These are phyloP conservation scores for Brachionus rubens DNA, from an alignment of 1,140 invertebrate genomes.

Conservation along the genomic window DNA sequence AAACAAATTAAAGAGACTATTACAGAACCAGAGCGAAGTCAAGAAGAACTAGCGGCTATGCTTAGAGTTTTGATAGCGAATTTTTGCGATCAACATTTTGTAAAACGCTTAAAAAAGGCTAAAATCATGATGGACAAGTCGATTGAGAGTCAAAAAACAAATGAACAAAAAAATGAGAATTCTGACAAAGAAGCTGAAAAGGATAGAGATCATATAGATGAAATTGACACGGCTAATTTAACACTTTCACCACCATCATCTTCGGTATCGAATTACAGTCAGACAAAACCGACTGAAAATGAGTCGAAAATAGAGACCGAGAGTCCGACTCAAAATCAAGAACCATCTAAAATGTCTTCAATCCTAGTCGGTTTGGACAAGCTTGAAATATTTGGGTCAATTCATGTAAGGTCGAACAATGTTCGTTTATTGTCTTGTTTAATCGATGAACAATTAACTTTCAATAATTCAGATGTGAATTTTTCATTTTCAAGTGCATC, in stretches of 20 bases:
- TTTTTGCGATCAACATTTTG: slow-evolving; percentile 39
- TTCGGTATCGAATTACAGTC: neutral
- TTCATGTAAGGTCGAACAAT: slow-evolving; percentile 45
- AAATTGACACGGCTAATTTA: slow-evolving; percentile 17
- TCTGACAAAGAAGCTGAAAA: neutral
- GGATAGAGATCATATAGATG: slow-evolving; percentile 18
- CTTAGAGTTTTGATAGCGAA: slow-evolving; percentile 35
- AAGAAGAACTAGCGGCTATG: slow-evolving; percentile 36
- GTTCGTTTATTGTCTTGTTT: slow-evolving; percentile 37
- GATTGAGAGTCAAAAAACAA: neutral
- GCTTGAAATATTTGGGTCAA: slow-evolving; percentile 44
- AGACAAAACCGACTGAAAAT: neutral
- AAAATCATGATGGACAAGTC: slow-evolving; percentile 4
- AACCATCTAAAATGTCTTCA: neutral
- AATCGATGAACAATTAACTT: slow-evolving; percentile 6
- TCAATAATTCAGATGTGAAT: slow-evolving; percentile 12
- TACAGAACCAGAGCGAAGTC: neutral
- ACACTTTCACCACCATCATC: slow-evolving; percentile 18
- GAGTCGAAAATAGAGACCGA: neutral
- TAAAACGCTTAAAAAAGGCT: slow-evolving; percentile 31
- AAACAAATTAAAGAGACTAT: neutral
- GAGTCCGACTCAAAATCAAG: neutral
- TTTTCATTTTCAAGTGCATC: slow-evolving; percentile 34
- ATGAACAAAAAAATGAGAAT: neutral
- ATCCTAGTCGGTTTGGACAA: slow-evolving; percentile 11